phyloP scores from a whole-genome alignment of 2,888 invertebrate species.

The Ichneumoninae sp. region DNA sequence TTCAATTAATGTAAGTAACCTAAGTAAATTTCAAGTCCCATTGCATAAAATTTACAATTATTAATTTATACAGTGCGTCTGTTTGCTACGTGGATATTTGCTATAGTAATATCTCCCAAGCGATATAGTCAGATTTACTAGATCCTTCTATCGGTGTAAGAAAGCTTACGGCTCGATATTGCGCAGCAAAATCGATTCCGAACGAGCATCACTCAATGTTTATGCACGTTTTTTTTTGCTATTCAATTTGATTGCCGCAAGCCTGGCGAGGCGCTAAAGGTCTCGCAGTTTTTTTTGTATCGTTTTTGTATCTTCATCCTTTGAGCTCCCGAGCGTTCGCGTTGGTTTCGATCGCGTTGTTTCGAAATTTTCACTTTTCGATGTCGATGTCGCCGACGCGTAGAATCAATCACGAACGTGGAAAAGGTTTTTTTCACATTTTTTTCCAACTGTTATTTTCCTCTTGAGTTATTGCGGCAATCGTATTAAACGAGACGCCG shows the following conservation, averaged over 20 bases:
- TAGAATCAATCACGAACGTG: constrained; percentile 2
- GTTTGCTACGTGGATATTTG: background rate
- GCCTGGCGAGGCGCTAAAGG: background rate
- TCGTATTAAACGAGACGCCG: constrained; percentile 9
- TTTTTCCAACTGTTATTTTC: background rate
- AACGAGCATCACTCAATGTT: constrained; percentile 13
- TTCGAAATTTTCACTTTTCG: constrained; percentile 20
- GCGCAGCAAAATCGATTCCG: background rate
- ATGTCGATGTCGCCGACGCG: background rate
- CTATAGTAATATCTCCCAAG: too few species aligned
- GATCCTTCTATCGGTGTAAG: background rate
- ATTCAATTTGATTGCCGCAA: constrained; percentile 20
- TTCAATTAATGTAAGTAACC: too few species aligned
- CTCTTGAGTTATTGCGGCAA: background rate
- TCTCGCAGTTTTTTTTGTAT: background rate
- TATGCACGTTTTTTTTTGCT: constrained; percentile 16
- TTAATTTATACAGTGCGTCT: too few species aligned
- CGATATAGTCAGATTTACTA: too few species aligned
- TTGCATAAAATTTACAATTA: too few species aligned
- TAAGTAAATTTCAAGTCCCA: too few species aligned
- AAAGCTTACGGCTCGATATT: constrained; percentile 2
- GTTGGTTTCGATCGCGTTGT: background rate
- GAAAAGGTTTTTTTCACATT: background rate
- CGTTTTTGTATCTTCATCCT: background rate
- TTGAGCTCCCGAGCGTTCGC: background rate